Conservation (phyloP, 53 echinoderm and acorn worm genomes). For the Luidia sarsii region DNA sequence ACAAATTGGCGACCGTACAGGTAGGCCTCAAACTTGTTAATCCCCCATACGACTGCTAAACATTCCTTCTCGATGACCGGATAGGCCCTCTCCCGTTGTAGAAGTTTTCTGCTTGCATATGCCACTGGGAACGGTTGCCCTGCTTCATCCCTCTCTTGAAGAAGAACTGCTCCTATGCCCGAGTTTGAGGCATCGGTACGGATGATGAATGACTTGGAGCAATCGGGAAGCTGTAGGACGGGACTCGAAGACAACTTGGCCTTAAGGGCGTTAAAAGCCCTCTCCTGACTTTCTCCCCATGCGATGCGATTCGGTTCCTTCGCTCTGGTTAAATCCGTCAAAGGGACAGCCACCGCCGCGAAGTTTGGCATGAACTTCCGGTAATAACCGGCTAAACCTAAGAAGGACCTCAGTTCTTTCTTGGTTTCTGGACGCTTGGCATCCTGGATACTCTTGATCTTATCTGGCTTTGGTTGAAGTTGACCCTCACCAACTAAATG, state of each 20-base stretch:
- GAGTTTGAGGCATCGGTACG: conserved; percentile 26
- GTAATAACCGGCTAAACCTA: conserved; percentile 49
- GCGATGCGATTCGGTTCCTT: not conserved
- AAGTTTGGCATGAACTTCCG: conserved; percentile 43
- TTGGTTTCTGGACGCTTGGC: conserved; percentile 41
- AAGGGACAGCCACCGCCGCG: conserved; percentile 30
- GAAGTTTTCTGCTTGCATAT: conserved; percentile 14
- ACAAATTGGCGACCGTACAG: conserved; percentile 1
- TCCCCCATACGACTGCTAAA: conserved; percentile 5
- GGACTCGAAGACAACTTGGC: not conserved
- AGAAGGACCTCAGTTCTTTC: conserved; percentile 31
- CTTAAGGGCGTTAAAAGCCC: conserved; percentile 9
- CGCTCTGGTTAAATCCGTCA: conserved; percentile 26
- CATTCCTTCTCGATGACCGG: conserved; percentile 27
- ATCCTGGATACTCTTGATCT: conserved; percentile 25
- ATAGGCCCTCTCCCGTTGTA: not conserved
- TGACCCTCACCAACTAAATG: conserved; percentile 35
- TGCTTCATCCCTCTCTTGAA: conserved; percentile 7
- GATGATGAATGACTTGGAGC: conserved; percentile 24
- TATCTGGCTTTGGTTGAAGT: conserved; percentile 23
- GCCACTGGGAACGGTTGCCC: conserved; percentile 13
- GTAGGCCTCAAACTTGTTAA: not conserved
- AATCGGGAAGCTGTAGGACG: conserved; percentile 29
- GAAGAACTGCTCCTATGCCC: conserved; percentile 23
- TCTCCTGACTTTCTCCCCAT: conserved; percentile 21